Evolutionary conservation across 2,888 invertebrate genomes (phyloP).

Genomic region (Coenonympha glycerion): DNA sequence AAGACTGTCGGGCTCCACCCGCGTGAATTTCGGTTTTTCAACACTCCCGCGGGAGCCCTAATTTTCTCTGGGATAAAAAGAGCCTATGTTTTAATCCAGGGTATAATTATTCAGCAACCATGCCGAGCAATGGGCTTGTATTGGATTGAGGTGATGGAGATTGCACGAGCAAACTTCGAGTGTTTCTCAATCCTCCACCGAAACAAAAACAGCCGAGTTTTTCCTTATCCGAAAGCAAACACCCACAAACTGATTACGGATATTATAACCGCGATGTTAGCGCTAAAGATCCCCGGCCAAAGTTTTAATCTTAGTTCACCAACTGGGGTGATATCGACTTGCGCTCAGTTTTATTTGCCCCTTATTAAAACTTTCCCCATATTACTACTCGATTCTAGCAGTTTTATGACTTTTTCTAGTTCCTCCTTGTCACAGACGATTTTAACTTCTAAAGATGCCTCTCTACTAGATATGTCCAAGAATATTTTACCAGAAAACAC

Average conservation of each 20-base stretch:
- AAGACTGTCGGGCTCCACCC: no score
- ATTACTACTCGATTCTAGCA: constrained; percentile 55
- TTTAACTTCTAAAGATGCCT: background rate
- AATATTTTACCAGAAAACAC: background rate
- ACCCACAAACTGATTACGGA: constrained; percentile 11
- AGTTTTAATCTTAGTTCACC: constrained; percentile 58
- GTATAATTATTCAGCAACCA: no score
- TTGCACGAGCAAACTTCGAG: no score
- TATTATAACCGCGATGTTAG: constrained; percentile 26
- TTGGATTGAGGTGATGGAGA: no score
- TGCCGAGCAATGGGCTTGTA: background rate
- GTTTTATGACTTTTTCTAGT: constrained; percentile 56
- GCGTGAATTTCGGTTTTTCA: no score
- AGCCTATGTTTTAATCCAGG: no score
- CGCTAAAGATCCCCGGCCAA: constrained; percentile 39
- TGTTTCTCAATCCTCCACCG: no score
- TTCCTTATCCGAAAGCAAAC: constrained; percentile 7
- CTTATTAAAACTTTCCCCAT: constrained; percentile 66
- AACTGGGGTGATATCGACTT: constrained; percentile 58
- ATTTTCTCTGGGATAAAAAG: no score
- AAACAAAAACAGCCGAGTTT: background rate
- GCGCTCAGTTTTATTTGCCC: constrained; percentile 52
- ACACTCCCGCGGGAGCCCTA: no score
- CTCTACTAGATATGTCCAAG: background rate
- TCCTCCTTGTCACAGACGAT: constrained; percentile 14